Base-by-base conservation (phyloP, 2,113 vertebrate species). In the Rhipidura dahli region DNA sequence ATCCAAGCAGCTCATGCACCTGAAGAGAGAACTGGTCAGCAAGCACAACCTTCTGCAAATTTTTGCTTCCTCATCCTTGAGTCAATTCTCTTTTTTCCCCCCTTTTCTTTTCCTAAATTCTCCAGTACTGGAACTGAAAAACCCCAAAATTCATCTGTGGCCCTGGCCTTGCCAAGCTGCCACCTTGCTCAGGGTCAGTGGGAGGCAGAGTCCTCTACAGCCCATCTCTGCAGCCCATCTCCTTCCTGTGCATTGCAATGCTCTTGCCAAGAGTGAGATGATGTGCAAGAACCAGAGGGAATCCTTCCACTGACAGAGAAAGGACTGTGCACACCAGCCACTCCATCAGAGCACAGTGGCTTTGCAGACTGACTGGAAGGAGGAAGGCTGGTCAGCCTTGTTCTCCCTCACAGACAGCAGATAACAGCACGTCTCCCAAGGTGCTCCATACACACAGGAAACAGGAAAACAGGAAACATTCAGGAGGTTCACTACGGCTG, bases 211-310 rank as follows among this genome's bases (percentile, higher is more conserved):
- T 76, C 63, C 50, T 53, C 83, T 39, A 17, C 10, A 76, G 61
- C 19, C 35, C 47, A 28, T 9, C 37, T 44, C 51, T 0, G 0
- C 33, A 79, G 88, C 53, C 28, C 0, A 0, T 31, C 51, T 68
- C 80, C 49, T 21, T 37, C 22, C 44, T 3, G 0, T 8, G 30
- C 30, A 35, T 33, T 31, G 76, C n/a, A 64, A 3, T 1, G 1
- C 35, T 50, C 42, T 54, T 4, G 2, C 65, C 84, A 35, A n/a
- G 23, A 59, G 53, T 0, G 2, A 73, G 51, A 57, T 59, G 40
- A 51, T 47, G 39, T 15, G 42, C 33, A 90, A 87, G 50, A 65
- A 59, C 10, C 26, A 40, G 63, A 73, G 42, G 75, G 95, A 83
- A 85, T 13, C 45, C 71, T 66, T 35, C 31, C 70, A 53, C 27